Evolutionary conservation across 1,140 invertebrate genomes (phyloP).

Genomic region (Sitophilus oryzae): DNA sequence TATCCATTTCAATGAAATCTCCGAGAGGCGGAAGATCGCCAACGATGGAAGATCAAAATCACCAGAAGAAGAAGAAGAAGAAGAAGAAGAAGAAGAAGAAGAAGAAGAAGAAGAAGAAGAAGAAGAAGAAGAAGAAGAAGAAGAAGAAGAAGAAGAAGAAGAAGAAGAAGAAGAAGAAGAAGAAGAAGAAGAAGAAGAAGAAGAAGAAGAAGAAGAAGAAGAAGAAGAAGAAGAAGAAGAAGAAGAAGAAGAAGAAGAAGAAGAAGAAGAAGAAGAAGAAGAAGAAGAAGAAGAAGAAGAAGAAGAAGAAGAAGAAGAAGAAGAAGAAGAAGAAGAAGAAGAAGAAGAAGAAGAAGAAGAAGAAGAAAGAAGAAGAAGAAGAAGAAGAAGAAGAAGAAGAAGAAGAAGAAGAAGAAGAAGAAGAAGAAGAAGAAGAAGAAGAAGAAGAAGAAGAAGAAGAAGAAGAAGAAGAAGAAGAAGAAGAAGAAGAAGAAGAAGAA

Average conservation of each 20-base stretch:
- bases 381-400: neutral
- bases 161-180: neutral
- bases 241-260: neutral
- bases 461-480: neutral
- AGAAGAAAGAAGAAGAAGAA: neutral
- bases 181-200: neutral
- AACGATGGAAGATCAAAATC: neutral
- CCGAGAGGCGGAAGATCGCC: too few species aligned
- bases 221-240: neutral
- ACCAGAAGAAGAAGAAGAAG: neutral
- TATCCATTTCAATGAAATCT: too few species aligned
- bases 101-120: neutral
- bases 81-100: neutral
- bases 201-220: constrained; percentile 1
- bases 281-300: neutral
- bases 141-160: neutral
- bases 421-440: neutral
- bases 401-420: neutral
- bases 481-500: neutral
- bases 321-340: neutral
- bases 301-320: neutral
- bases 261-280: neutral
- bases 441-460: neutral
- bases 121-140: neutral
- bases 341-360: constrained; percentile 1